Percentiles rank a stretch among this genome's conserved stretches.
Evolutionary conservation across 2,797 vertebrate species (phyloP).

Genomic region (Falco berigora): DNA sequence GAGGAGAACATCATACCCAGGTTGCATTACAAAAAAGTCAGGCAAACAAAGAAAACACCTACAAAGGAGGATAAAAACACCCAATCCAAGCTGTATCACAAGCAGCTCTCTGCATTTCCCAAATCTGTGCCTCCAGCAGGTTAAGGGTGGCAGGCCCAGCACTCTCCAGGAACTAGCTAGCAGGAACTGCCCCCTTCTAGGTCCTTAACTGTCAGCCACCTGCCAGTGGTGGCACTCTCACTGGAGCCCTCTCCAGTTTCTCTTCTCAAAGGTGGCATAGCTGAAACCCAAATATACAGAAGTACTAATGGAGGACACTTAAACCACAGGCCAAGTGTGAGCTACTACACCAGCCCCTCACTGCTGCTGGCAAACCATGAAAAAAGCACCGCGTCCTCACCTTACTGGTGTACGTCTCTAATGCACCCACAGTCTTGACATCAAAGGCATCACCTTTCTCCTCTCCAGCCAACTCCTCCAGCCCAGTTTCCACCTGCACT

Average conservation of each 20-base stretch:
- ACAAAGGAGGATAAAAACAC: background rate
- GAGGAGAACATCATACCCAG: background rate
- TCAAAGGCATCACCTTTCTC: constrained; percentile 60
- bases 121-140: background rate
- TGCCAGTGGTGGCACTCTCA: background rate
- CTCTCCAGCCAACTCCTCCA: constrained; percentile 60
- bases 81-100: background rate
- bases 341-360: background rate
- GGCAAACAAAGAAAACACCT: background rate
- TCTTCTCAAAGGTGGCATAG: background rate
- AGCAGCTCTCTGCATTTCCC: background rate
- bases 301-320: background rate
- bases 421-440: constrained; percentile 56
- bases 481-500: constrained; percentile 68
- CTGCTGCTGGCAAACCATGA: background rate
- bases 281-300: background rate
- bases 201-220: background rate
- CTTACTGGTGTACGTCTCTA: constrained; percentile 71
- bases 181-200: background rate
- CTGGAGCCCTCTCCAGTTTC: background rate
- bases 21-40: background rate
- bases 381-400: constrained; percentile 38
- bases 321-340: background rate
- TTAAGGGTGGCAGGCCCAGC: background rate
- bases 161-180: background rate